Evolutionary conservation across 2,888 invertebrate species (phyloP), one percentile per base, ranked within the genome.

Genomic region (Melipona bicolor): DNA sequence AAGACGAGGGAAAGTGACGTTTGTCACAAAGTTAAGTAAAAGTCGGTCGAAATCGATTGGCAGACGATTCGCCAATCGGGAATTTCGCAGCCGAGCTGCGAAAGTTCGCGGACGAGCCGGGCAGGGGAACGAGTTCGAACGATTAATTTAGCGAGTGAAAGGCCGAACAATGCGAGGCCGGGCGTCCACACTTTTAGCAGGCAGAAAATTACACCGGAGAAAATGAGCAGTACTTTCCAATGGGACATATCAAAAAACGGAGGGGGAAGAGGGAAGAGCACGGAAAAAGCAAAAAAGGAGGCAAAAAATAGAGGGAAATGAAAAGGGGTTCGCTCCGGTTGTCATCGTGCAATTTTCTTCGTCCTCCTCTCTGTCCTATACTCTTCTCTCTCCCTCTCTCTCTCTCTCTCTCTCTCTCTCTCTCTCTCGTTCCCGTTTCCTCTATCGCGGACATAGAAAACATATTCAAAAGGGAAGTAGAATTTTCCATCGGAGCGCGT

Each of bases 121-220:
- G 24, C 67, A 56, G 64, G 19, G 21, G 62, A 64, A 69, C 72
- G 62, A 54, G 43, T 72, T 83, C 56, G 43, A 69, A 72, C 75
- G 21, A 64, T 83, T 84, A 72, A 75, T 76, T 75, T 61, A 54
- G 11, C 52, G 24, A 43, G 50, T 24, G 71, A 62, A 49, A 64
- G 67, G 61, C 68, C 36, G 81, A 76, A 68, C 36, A 52, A 64
- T 76, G 72, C 52, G 49, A 24, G 19, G 27, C 24, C 17, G 24
- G 64, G 32, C 64, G 65, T 72, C 79, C 81, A 50, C 83, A 72
- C 62, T 64, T 76, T 69, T 27, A 69, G 70, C 74, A n/a, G 56
- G n/a, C 15, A 69, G 79, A 79, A 74, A 81, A 71, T 71, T 79
- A 64, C 62, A 36, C 61, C n/a, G 62, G 36, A 62, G 73, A 79